phyloP scores from a whole-genome alignment of 2,797 vertebrate species.

The Lerista edwardsae region DNA sequence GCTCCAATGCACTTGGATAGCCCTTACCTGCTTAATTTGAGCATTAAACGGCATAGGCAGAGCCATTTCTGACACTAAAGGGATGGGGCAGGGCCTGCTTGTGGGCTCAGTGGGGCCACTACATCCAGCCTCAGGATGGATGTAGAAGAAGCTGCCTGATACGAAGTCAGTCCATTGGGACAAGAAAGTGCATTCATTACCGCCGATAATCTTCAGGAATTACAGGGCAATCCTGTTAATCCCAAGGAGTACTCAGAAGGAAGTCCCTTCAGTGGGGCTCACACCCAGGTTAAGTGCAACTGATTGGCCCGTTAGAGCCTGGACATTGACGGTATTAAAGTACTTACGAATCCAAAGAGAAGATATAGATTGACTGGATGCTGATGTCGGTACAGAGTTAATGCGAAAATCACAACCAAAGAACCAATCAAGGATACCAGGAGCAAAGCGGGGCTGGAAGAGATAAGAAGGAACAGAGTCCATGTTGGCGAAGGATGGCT shows the following conservation, averaged over 20 bases:
- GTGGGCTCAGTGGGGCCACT: too few species aligned
- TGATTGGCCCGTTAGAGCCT: not conserved
- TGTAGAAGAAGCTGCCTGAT: too few species aligned
- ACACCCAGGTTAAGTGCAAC: not conserved
- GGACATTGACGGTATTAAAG: constrained; percentile 6
- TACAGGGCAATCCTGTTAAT: too few species aligned
- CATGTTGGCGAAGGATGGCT: constrained; percentile 29
- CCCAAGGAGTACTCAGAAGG: too few species aligned
- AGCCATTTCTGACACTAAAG: not conserved
- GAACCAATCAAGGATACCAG: constrained; percentile 85
- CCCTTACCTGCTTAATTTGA: too few species aligned
- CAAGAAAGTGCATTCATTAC: not conserved
- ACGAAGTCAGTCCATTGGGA: not conserved
- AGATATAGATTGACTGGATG: constrained; percentile 94
- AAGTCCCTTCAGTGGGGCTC: too few species aligned
- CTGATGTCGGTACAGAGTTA: constrained; percentile 88
- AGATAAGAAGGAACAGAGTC: constrained; percentile 39
- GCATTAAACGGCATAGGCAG: too few species aligned
- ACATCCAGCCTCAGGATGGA: not conserved
- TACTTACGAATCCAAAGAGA: constrained; percentile 91
- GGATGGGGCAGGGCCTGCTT: not conserved
- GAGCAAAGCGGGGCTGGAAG: constrained; percentile 86
- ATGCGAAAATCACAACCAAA: constrained; percentile 83
- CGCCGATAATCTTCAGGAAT: not conserved
- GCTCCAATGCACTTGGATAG: not conserved